These are phyloP conservation scores for Diabrotica undecimpunctata DNA, from an alignment of 1,140 invertebrate species.

Conservation along the genomic window DNA sequence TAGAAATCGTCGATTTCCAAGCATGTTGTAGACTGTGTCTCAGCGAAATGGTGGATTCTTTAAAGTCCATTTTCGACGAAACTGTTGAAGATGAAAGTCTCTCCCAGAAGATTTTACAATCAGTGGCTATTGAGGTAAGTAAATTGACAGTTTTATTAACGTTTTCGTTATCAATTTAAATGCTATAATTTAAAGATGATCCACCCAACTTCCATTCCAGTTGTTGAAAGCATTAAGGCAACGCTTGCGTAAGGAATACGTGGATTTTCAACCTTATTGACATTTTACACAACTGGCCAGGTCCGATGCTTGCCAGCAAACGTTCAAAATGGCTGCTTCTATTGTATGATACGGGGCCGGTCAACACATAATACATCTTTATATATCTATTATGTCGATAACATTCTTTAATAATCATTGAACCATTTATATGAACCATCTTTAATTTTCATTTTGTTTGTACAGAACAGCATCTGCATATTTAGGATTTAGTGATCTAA, in stretches of 20 bases:
- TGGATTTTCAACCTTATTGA: conserved; percentile 33
- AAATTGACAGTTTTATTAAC: conserved; percentile 7
- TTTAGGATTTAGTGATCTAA: too few relatives aligned
- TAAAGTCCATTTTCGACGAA: conserved; percentile 40
- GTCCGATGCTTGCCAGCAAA: conserved; percentile 3
- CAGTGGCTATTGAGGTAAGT: conserved; percentile 38
- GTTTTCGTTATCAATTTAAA: conserved; percentile 13
- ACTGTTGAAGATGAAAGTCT: conserved; percentile 24
- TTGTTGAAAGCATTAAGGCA: conserved; percentile 20
- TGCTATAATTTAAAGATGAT: conserved; percentile 10
- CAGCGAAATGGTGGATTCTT: conserved; percentile 33
- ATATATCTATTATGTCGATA: too few relatives aligned
- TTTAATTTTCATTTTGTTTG: neutral
- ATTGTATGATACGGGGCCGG: neutral
- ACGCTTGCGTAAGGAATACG: conserved; percentile 22
- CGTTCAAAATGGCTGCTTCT: conserved; percentile 19
- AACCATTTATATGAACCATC: neutral
- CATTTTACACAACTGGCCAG: conserved; percentile 13
- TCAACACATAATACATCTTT: neutral
- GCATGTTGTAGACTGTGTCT: conserved; percentile 42
- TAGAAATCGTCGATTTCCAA: conserved; percentile 29
- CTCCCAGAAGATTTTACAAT: conserved; percentile 33
- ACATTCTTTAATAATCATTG: too few relatives aligned
- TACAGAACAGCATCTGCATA: neutral
- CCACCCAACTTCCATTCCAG: conserved; percentile 5